phyloP scores from a whole-genome alignment of 35 echinoderm and acorn worm genomes.

The Diadema setosum region DNA sequence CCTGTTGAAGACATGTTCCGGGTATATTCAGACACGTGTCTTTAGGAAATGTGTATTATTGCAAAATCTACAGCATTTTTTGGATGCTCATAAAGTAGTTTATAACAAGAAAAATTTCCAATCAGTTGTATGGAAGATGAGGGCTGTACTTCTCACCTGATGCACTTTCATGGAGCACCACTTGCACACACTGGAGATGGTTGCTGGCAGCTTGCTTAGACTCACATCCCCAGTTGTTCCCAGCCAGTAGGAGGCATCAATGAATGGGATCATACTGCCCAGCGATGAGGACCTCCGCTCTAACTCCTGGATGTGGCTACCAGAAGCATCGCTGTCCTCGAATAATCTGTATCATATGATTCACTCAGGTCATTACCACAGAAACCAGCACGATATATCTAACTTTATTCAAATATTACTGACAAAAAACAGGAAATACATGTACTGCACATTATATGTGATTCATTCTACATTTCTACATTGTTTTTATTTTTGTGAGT shows the following conservation, averaged over 20 bases:
- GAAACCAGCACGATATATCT: neutral
- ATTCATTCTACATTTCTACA: neutral
- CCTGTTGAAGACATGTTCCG: neutral
- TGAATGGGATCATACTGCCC: conserved; percentile 14
- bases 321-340: neutral
- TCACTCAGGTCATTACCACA: no score
- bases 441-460: neutral
- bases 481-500: neutral
- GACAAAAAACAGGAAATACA: neutral
- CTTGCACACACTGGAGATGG: conserved; percentile 15
- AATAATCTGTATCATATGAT: neutral
- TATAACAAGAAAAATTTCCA: neutral
- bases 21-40: neutral
- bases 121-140: no score
- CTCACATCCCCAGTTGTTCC: neutral
- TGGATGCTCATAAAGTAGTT: neutral
- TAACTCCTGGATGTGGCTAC: neutral
- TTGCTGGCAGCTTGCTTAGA: conserved; percentile 24
- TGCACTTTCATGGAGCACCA: conserved; percentile 18
- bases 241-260: conserved; percentile 32
- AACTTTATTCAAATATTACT: neutral
- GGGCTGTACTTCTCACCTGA: neutral
- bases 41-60: neutral
- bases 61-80: neutral
- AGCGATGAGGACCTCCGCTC: neutral